Evolutionary conservation across 1,140 invertebrate species (phyloP).

Genomic region (Tigriopus japonicus): DNA sequence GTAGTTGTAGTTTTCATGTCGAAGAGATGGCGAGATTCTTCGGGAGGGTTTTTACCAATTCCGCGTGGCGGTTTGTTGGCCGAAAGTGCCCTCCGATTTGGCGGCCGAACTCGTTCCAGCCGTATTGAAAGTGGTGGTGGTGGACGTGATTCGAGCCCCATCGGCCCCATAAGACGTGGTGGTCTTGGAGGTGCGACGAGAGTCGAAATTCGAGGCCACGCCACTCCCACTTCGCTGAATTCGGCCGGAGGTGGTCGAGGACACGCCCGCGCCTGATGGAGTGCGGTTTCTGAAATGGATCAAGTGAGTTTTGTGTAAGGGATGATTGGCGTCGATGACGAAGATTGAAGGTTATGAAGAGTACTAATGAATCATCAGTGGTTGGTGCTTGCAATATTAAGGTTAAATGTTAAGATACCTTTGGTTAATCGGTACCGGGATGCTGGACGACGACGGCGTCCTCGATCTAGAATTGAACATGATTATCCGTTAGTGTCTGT

Average conservation of each 20-base stretch:
- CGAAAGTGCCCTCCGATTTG: too few relatives aligned
- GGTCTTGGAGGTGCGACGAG: constrained; percentile 6
- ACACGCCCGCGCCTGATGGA: neutral
- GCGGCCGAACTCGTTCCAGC: neutral
- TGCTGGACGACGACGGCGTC: constrained; percentile 17
- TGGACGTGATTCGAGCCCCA: constrained; percentile 6
- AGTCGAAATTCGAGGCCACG: neutral
- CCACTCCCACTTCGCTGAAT: constrained; percentile 8
- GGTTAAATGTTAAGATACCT: constrained; percentile 13
- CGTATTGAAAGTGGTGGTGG: neutral
- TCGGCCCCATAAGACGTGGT: constrained; percentile 9
- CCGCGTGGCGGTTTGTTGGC: neutral
- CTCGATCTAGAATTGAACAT: constrained; percentile 15
- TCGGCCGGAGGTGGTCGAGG: neutral
- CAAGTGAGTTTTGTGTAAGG: neutral
- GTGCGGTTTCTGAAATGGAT: constrained; percentile 6
- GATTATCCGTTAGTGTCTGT: too few relatives aligned
- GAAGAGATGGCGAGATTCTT: too few relatives aligned
- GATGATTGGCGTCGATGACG: too few relatives aligned
- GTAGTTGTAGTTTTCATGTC: too few relatives aligned
- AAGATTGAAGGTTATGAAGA: too few relatives aligned
- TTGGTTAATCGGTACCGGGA: constrained; percentile 16
- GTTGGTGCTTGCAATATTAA: too few relatives aligned
- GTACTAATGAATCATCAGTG: too few relatives aligned
- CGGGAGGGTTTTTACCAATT: neutral